Conservation (phyloP, 2,888 invertebrate species). For the Mesopsocus fuscifrons region DNA sequence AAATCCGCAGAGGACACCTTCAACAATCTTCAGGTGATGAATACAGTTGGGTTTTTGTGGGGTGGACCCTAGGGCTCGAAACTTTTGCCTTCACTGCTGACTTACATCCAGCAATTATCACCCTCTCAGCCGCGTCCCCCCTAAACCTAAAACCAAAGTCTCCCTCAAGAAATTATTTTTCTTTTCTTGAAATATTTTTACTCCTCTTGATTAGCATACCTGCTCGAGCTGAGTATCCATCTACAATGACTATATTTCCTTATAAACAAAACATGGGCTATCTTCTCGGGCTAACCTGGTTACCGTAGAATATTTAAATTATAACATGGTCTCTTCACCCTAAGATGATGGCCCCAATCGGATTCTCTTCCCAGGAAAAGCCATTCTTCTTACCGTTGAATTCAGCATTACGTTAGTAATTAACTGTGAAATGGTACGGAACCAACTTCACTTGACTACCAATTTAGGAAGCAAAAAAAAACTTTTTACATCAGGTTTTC, state of each 20-base stretch:
- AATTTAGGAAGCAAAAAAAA: slow-evolving; percentile 5
- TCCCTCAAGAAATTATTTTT: neutral
- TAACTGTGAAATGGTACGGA: slow-evolving; percentile 9
- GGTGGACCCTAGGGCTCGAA: too few relatives aligned
- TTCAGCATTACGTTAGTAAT: slow-evolving; percentile 5
- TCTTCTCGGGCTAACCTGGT: too few relatives aligned
- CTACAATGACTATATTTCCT: neutral
- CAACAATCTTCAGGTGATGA: too few relatives aligned
- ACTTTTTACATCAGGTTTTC: slow-evolving; percentile 2
- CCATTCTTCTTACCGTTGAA: neutral
- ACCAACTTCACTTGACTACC: slow-evolving; percentile 7
- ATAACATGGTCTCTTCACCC: neutral
- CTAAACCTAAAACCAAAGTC: too few relatives aligned
- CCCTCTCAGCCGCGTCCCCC: too few relatives aligned
- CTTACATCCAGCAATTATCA: too few relatives aligned
- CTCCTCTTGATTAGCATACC: neutral
- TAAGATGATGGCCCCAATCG: neutral
- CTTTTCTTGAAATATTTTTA: neutral
- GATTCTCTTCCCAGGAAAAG: neutral
- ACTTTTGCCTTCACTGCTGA: too few relatives aligned
- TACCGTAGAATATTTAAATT: slow-evolving; percentile 9
- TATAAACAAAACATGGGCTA: too few relatives aligned
- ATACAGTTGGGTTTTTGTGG: too few relatives aligned
- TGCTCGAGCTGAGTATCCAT: neutral
- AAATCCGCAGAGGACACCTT: too few relatives aligned